Conservation (phyloP, 2,797 vertebrate species). For the Ara ararauna region DNA sequence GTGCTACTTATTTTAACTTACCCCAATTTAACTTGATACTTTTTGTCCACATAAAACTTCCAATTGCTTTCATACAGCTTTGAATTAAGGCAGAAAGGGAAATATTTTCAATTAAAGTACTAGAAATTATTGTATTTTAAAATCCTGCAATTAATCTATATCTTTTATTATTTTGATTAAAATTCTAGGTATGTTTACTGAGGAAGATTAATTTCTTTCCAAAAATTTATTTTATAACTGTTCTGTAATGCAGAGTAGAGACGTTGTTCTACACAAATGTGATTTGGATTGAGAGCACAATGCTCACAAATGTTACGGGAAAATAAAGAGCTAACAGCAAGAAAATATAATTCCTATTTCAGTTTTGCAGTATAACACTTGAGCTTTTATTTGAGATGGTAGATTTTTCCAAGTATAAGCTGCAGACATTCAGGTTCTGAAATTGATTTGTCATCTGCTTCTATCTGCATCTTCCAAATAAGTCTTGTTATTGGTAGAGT, state of each 20-base stretch:
- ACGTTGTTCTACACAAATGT: neutral
- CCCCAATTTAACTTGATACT: neutral
- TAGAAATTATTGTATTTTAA: neutral
- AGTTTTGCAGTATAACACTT: neutral
- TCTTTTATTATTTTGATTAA: neutral
- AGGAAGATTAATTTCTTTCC: neutral
- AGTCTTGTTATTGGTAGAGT: neutral
- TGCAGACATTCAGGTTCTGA: neutral
- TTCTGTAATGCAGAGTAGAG: neutral
- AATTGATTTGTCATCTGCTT: neutral
- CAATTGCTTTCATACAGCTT: neutral
- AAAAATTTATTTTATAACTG: neutral
- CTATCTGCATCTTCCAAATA: neutral
- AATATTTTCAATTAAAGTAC: neutral
- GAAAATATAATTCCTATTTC: neutral
- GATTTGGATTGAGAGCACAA: neutral
- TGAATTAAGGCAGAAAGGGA: neutral
- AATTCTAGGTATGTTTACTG: neutral
- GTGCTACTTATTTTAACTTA: neutral
- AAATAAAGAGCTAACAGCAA: neutral
- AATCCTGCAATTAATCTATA: neutral
- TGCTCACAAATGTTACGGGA: neutral
- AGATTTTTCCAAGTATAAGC: neutral
- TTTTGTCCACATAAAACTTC: neutral
- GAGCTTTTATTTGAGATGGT: neutral